Conservation (phyloP, 2,797 vertebrate species). For the Sebastes oblongus region DNA sequence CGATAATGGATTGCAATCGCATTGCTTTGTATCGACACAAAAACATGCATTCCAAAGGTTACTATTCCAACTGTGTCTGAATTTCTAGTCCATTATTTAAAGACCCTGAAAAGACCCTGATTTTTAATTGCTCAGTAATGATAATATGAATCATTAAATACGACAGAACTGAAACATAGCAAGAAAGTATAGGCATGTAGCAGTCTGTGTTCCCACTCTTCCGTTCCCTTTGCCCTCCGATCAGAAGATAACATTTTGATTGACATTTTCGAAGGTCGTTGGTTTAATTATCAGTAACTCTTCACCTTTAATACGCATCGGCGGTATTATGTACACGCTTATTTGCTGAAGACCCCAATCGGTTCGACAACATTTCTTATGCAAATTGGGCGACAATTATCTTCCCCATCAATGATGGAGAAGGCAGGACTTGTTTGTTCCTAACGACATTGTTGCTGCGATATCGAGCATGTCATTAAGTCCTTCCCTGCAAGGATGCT, state of each 20-base stretch:
- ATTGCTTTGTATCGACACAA: constrained; percentile 34
- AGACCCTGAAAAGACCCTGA: neutral
- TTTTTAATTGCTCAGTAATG: constrained; percentile 12
- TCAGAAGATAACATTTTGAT: constrained; percentile 74
- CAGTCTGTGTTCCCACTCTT: neutral
- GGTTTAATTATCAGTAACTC: constrained; percentile 74
- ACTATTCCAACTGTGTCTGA: constrained; percentile 21
- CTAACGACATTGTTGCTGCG: constrained; percentile 70
- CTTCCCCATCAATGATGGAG: constrained; percentile 69
- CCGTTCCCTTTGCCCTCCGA: constrained; percentile 43
- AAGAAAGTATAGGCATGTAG: neutral
- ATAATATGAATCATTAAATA: constrained; percentile 27
- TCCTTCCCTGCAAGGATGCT: constrained; percentile 54
- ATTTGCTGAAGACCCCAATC: constrained; percentile 69
- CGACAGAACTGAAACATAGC: neutral
- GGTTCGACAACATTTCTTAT: constrained; percentile 73
- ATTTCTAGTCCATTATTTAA: constrained; percentile 23
- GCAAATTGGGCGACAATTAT: constrained; percentile 77
- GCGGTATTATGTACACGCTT: constrained; percentile 64
- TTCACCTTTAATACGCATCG: constrained; percentile 71
- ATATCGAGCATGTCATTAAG: constrained; percentile 72
- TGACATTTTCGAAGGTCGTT: constrained; percentile 77
- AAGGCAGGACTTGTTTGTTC: constrained; percentile 69
- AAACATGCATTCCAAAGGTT: constrained; percentile 40
- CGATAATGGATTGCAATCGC: constrained; percentile 55